These are phyloP conservation scores for Metellina segmentata DNA, from an alignment of 2,888 invertebrate genomes.

Conservation along the genomic window DNA sequence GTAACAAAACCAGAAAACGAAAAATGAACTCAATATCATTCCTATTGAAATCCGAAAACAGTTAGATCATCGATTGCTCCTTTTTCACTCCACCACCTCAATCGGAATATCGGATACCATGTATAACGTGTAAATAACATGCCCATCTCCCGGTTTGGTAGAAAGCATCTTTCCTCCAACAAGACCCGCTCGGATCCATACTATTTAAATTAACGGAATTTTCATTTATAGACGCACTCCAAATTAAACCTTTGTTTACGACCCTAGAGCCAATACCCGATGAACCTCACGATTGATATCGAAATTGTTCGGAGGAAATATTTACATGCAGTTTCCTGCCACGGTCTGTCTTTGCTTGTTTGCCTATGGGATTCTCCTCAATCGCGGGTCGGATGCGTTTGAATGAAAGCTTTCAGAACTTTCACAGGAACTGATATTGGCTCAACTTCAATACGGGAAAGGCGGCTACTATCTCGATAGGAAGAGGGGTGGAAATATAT, in stretches of 20 bases:
- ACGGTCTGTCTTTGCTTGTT: conserved; percentile 50
- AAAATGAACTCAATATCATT: background rate
- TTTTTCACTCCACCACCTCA: background rate
- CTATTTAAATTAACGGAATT: no score
- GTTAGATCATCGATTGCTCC: background rate
- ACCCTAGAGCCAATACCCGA: conserved; percentile 18
- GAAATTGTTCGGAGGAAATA: conserved; percentile 44
- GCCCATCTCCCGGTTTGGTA: background rate
- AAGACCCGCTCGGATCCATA: no score
- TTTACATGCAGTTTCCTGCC: conserved; percentile 10
- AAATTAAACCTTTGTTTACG: no score
- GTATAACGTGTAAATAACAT: background rate
- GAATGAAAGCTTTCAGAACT: conserved; percentile 45
- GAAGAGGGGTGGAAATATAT: conserved; percentile 42
- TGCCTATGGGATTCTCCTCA: conserved; percentile 54
- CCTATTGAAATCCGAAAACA: background rate
- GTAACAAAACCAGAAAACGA: background rate
- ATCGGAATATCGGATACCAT: background rate
- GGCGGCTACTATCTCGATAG: background rate
- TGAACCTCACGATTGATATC: background rate
- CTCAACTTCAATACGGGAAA: conserved; percentile 45
- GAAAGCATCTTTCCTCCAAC: background rate
- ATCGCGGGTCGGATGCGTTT: conserved; percentile 13
- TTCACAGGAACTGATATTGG: conserved; percentile 59
- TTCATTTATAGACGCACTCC: no score